Evolutionary conservation across 1,140 invertebrate genomes (phyloP).

Genomic region (Drosophila busckii): DNA sequence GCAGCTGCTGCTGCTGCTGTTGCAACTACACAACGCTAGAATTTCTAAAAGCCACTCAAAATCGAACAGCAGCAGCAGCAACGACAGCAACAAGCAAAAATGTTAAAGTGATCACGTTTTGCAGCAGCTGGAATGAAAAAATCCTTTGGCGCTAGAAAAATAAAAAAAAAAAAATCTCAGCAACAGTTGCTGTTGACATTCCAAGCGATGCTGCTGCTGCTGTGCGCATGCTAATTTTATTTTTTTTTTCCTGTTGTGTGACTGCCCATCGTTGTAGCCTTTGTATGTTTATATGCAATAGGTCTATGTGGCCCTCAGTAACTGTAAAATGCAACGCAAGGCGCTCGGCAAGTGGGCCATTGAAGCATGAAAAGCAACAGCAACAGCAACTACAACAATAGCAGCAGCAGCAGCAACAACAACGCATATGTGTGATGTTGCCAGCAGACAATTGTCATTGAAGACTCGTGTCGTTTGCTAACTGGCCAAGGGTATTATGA

Average conservation of each 20-base stretch:
- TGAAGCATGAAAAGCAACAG: constrained; percentile 57
- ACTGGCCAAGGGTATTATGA: too few species aligned
- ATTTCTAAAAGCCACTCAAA: constrained; percentile 73
- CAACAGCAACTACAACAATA: constrained; percentile 13
- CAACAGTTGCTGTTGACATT: constrained; percentile 65
- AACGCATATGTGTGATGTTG: constrained; percentile 37
- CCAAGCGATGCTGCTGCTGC: constrained; percentile 34
- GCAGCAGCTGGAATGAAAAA: constrained; percentile 31
- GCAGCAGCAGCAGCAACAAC: constrained; percentile 17
- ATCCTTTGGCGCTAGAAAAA: constrained; percentile 40
- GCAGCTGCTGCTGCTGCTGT: constrained; percentile 30
- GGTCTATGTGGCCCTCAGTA: constrained; percentile 45
- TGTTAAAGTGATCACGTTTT: constrained; percentile 78
- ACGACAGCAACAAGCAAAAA: constrained; percentile 58
- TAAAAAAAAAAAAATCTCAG: constrained; percentile 58
- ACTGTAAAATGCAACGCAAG: constrained; percentile 59
- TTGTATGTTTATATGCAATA: constrained; percentile 6
- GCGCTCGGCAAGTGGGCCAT: constrained; percentile 53
- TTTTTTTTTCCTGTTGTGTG: constrained; percentile 24
- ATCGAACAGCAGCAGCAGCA: constrained; percentile 35
- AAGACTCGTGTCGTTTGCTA: too few species aligned
- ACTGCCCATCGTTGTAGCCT: constrained; percentile 28
- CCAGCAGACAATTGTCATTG: constrained; percentile 47
- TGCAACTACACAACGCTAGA: constrained; percentile 60
- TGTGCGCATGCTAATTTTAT: constrained; percentile 69